Base-by-base conservation (phyloP, 2,888 invertebrate genomes). In the Thymelicus sylvestris region DNA sequence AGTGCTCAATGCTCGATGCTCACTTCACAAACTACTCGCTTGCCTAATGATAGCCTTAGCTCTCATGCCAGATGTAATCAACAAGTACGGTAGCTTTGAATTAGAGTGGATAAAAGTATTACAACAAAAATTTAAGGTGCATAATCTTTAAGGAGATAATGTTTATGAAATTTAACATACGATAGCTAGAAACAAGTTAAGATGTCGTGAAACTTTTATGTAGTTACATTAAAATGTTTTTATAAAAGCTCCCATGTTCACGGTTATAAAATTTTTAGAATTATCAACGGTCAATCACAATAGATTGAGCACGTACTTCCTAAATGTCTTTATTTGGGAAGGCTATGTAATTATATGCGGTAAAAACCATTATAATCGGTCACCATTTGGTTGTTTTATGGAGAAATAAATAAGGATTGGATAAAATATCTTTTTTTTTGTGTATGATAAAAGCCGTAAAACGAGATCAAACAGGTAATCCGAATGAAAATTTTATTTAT, bases 241-340 rank as follows among this genome's bases (percentile, higher is more conserved):
- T 31, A 31, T 31, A 31, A 31, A 31, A 31, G 31, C 31, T 31
- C 31, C 31, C 5, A 31, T 31, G 31, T 31, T 64, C 39, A 69
- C 19, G 59, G 69, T 47, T 41, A 50, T 60, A 61, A 60, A 65
- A 39, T 48, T 59, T 39, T 44, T 41, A 5, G 31, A 68, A 64
- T 59, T 63, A 60, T 65, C 59, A 50, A 48, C 31, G 69, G 41
- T 70, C 78, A 76, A 74, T 73, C 70, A 66, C 71, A 74, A 71
- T 74, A 61, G 50, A 57, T 80, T 76, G 78, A 75, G 73, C 84
- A 84, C 84, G 84, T 85, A 78, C 81, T 47, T 62, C 59, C 69
- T 59, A 41, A 70, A 70, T 71, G 39, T 73, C 74, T 74, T 66
- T 70, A 72, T 70, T 65, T 59, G 47, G 64, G 73, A 75, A 78